phyloP scores from a whole-genome alignment of 2,113 vertebrate species.

The Atlantisia rogersi region DNA sequence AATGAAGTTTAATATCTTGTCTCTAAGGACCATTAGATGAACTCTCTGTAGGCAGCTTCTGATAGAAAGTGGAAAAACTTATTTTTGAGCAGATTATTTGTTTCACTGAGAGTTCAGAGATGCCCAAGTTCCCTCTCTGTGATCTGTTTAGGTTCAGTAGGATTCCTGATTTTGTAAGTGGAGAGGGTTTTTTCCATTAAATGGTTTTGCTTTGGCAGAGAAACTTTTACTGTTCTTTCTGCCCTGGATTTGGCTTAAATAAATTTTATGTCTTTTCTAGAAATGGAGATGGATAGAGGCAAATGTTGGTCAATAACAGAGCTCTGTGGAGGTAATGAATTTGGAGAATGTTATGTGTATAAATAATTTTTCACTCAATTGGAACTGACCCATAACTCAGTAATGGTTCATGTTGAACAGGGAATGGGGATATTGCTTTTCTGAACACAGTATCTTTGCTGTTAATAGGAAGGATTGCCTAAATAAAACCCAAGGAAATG shows the following conservation, averaged over 20 bases:
- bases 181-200: background rate
- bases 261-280: background rate
- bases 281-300: background rate
- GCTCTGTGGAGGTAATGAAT: background rate
- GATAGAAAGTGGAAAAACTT: background rate
- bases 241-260: background rate
- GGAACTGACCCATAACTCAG: background rate
- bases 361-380: background rate
- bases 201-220: background rate
- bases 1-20: background rate
- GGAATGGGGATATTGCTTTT: background rate
- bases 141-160: background rate
- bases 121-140: background rate
- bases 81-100: background rate
- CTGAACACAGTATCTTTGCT: background rate
- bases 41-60: background rate
- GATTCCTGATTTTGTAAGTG: background rate
- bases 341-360: background rate
- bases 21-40: background rate
- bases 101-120: background rate
- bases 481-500: background rate
- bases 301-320: background rate
- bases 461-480: background rate
- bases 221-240: background rate
- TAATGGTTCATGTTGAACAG: background rate